Conservation (phyloP, 2,113 vertebrate species). For the Thinocorus orbignyianus region DNA sequence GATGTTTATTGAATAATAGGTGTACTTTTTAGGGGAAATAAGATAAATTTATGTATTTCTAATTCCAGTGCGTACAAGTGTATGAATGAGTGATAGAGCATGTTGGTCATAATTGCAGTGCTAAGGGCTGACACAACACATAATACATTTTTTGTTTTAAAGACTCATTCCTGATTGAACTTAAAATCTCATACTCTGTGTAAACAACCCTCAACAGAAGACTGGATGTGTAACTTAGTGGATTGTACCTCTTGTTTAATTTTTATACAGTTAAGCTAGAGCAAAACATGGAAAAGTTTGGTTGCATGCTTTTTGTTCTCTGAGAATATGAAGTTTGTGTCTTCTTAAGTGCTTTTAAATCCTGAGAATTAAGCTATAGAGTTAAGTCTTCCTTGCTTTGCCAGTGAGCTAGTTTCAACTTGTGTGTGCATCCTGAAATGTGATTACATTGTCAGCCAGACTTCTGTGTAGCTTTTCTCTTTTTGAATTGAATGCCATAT, state of each 20-base stretch:
- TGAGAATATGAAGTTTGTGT: neutral
- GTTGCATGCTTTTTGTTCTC: neutral
- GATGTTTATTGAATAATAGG: neutral
- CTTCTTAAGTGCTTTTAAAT: neutral
- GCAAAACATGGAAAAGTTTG: neutral
- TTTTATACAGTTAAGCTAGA: neutral
- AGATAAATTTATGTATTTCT: neutral
- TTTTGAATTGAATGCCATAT: neutral
- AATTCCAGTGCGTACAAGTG: neutral
- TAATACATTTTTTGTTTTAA: too few species aligned
- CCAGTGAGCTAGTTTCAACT: neutral
- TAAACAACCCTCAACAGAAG: neutral
- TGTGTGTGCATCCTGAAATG: neutral
- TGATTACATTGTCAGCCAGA: neutral
- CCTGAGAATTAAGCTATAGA: too few species aligned
- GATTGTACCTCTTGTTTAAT: neutral
- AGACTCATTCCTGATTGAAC: neutral
- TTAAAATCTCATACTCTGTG: neutral
- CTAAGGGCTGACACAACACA: neutral
- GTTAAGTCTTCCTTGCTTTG: neutral
- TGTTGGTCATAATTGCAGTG: neutral
- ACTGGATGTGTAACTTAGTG: neutral
- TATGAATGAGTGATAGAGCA: neutral
- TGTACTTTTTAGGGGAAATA: neutral
- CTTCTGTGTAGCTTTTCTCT: neutral